phyloP scores from a whole-genome alignment of 2,797 vertebrate genomes.

The Pachyuromys duprasi region DNA sequence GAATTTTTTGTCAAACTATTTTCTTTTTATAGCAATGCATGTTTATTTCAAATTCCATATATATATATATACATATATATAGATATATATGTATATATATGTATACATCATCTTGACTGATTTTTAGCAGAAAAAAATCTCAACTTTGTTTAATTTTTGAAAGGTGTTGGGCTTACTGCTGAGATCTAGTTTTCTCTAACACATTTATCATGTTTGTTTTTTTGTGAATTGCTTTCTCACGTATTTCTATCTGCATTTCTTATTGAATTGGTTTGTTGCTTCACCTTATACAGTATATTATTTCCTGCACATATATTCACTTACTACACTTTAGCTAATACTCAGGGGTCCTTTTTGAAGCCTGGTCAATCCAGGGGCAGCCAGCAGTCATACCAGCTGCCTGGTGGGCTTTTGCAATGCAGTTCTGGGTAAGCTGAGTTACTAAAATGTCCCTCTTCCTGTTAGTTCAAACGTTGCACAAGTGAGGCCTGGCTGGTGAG shows the following conservation, averaged over 20 bases:
- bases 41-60: not conserved
- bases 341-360: not conserved
- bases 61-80: not conserved
- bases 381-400: not conserved
- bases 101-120: not conserved
- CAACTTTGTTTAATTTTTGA: slow-evolving; percentile 6
- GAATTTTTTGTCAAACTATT: slow-evolving; percentile 28
- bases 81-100: fast-evolving
- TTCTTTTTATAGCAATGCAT: not conserved
- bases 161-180: not conserved
- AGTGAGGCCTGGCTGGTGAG: not conserved
- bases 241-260: slow-evolving; percentile 7
- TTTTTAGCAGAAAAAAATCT: slow-evolving; percentile 19
- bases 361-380: not conserved
- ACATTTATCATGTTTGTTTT: slow-evolving; percentile 31
- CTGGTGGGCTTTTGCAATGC: slow-evolving; percentile 12
- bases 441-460: slow-evolving; percentile 53
- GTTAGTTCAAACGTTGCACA: slow-evolving; percentile 58
- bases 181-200: not conserved
- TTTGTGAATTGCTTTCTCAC: not conserved
- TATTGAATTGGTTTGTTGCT: not conserved
- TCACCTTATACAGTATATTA: not conserved
- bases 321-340: not conserved
- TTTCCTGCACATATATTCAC: not conserved
- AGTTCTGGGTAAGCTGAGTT: not conserved